Evolutionary conservation across 2,888 invertebrate genomes (phyloP).

Genomic region (Philonicus albiceps): DNA sequence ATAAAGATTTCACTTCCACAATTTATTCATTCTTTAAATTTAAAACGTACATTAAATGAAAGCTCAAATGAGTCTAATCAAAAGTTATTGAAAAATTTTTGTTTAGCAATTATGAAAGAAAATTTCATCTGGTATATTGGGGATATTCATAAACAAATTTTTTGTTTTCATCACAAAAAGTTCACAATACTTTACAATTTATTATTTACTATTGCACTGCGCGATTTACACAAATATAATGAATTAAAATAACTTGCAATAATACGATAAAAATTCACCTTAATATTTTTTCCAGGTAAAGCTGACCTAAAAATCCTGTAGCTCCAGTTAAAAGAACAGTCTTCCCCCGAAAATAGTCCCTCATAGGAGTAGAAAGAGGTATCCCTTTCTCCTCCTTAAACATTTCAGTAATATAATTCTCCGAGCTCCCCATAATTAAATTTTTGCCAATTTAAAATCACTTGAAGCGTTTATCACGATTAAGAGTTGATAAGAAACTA

Average conservation of each 20-base stretch:
- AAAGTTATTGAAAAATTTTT: too few relatives aligned
- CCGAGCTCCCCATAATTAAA: not conserved
- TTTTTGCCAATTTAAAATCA: not conserved
- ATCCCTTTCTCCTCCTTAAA: not conserved
- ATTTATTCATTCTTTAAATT: too few relatives aligned
- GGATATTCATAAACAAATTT: too few relatives aligned
- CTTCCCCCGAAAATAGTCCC: conserved; percentile 51
- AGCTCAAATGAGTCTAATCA: too few relatives aligned
- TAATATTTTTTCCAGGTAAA: conserved; percentile 53
- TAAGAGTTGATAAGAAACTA: not conserved
- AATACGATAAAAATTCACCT: conserved; percentile 47
- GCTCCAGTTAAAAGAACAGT: conserved; percentile 52
- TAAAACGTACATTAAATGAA: too few relatives aligned
- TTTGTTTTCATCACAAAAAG: not conserved
- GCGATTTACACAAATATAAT: not conserved
- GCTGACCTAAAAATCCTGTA: conserved; percentile 53
- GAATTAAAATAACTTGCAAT: not conserved
- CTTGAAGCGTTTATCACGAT: not conserved
- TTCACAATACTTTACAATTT: not conserved
- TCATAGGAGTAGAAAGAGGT: conserved; percentile 49
- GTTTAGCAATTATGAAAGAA: too few relatives aligned
- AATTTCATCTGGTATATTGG: too few relatives aligned
- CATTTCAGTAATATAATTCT: not conserved
- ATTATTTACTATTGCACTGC: not conserved
- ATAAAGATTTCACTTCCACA: too few relatives aligned